A percentile compares a stretch with the other conserved stretches of the same genome.
phyloP scores from a whole-genome alignment of 2,113 vertebrate species.

The Notechis scutatus region DNA sequence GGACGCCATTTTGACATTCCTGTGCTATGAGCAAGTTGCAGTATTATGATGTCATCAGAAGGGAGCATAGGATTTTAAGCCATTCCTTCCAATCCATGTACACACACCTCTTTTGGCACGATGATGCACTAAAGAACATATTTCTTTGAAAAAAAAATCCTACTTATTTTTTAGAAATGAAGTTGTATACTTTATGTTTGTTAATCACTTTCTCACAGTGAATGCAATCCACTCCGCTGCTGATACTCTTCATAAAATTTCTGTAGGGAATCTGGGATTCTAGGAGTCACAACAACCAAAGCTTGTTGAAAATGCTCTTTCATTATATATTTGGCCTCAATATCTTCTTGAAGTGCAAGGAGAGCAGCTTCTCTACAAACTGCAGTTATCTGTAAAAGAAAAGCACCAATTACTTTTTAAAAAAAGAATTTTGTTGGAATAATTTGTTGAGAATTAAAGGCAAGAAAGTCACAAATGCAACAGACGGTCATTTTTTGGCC shows the following conservation, averaged over 20 bases:
- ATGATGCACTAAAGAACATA: background rate
- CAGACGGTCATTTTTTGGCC: background rate
- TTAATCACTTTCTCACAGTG: slow-evolving; percentile 65
- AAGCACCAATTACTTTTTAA: background rate
- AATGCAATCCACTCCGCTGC: slow-evolving; percentile 73
- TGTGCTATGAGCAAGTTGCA: background rate
- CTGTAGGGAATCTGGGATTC: slow-evolving; percentile 85
- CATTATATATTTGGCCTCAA: slow-evolving; percentile 72
- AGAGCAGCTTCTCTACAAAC: slow-evolving; percentile 93
- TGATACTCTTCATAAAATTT: slow-evolving; percentile 86
- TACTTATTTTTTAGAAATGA: slow-evolving; percentile 19
- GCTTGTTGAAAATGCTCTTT: slow-evolving; percentile 80
- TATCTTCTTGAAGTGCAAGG: slow-evolving; percentile 89
- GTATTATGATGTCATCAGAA: background rate
- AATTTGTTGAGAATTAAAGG: background rate
- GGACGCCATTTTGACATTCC: too few species aligned
- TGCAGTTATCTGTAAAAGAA: slow-evolving; percentile 82
- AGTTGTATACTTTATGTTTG: background rate
- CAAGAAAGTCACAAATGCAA: background rate
- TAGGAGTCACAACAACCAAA: slow-evolving; percentile 78
- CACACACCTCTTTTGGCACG: background rate
- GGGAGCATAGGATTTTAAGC: background rate
- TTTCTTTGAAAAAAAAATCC: background rate
- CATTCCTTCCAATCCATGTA: background rate
- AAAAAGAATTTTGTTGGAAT: background rate